Evolutionary conservation across 2,888 invertebrate species (phyloP).

Genomic region (Apomyelois bistriatella): DNA sequence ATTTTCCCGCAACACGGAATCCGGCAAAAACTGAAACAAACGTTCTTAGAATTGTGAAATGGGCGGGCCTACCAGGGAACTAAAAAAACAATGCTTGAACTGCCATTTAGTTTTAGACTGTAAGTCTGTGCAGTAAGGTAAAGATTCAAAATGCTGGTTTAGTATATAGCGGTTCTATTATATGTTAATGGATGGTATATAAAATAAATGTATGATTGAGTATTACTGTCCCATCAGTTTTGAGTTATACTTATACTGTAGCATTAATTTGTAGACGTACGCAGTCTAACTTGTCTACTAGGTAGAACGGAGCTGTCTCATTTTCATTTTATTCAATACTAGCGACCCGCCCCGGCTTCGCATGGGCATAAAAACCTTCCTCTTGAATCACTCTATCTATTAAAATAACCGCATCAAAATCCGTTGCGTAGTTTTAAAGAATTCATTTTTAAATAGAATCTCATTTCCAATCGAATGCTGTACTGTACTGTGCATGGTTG

Average conservation of each 20-base stretch:
- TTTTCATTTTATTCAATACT: too few species aligned
- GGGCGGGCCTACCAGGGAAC: slow-evolving; percentile 7
- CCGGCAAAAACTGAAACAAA: slow-evolving; percentile 12
- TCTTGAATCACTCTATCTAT: too few species aligned
- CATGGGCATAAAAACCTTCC: too few species aligned
- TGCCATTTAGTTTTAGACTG: not conserved
- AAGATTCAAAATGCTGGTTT: not conserved
- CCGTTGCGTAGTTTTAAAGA: too few species aligned
- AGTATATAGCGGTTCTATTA: slow-evolving; percentile 3
- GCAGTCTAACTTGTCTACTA: too few species aligned
- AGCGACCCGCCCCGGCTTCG: too few species aligned
- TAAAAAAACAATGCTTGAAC: slow-evolving; percentile 7
- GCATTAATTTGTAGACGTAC: too few species aligned
- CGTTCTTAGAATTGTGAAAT: slow-evolving; percentile 9
- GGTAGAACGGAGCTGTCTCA: too few species aligned
- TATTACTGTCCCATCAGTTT: not conserved
- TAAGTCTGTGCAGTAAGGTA: not conserved
- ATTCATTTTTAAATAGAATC: too few species aligned
- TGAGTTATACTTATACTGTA: not conserved
- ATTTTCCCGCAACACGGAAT: slow-evolving; percentile 2
- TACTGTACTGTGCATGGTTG: too few species aligned
- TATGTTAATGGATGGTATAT: slow-evolving; percentile 10
- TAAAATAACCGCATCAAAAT: too few species aligned
- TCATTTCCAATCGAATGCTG: too few species aligned
- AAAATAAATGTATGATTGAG: slow-evolving; percentile 3